These are phyloP conservation scores for Griposia aprilina DNA, from an alignment of 2,888 invertebrate species.

Conservation along the genomic window DNA sequence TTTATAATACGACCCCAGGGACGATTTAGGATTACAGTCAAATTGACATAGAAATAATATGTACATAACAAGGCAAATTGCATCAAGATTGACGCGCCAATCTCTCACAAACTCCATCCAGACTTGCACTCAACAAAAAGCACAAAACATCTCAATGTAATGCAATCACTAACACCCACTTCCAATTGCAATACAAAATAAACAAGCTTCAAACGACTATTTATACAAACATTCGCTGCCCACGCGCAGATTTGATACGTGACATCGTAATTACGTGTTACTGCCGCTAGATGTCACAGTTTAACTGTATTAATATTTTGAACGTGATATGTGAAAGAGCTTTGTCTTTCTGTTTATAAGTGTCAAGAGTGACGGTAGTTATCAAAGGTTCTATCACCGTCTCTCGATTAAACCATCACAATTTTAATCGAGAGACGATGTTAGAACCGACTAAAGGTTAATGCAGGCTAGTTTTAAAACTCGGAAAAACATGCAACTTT, in stretches of 20 bases:
- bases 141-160: slow-evolving; percentile 47
- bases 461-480: too few species aligned
- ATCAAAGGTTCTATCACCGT: slow-evolving; percentile 23
- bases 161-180: slow-evolving; percentile 39
- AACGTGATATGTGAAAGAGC: slow-evolving; percentile 27
- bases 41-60: not conserved
- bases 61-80: slow-evolving; percentile 3
- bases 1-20: too few species aligned
- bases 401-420: too few species aligned
- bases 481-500: too few species aligned
- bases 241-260: slow-evolving; percentile 59
- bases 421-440: slow-evolving; percentile 24
- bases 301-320: slow-evolving; percentile 51
- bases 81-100: slow-evolving; percentile 26
- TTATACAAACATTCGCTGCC: slow-evolving; percentile 58
- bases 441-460: not conserved
- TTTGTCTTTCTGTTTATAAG: slow-evolving; percentile 35
- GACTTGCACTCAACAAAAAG: slow-evolving; percentile 41
- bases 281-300: slow-evolving; percentile 63
- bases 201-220: slow-evolving; percentile 57
- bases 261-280: slow-evolving; percentile 59
- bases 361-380: slow-evolving; percentile 22
- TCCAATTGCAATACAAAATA: slow-evolving; percentile 56
- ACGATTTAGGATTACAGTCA: not conserved
- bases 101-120: slow-evolving; percentile 20